Conservation (phyloP, 2,113 vertebrate species). For the Spea bombifrons region DNA sequence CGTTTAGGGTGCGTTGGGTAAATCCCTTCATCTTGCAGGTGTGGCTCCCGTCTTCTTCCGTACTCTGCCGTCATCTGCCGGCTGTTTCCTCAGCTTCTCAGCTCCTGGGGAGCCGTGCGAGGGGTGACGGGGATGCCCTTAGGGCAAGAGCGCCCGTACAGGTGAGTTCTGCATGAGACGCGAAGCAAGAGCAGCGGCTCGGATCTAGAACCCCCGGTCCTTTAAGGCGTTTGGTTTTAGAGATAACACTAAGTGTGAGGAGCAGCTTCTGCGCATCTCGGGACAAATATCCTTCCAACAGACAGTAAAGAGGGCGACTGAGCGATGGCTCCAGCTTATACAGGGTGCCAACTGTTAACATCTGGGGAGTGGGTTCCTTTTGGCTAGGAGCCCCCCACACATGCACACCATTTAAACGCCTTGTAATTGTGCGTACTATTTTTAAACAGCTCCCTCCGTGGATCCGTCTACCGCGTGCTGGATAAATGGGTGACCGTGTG, state of each 20-base stretch:
- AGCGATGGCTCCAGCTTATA: too few species aligned
- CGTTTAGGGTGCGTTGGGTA: background rate
- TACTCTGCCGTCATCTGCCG: conserved; percentile 72
- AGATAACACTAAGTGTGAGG: too few species aligned
- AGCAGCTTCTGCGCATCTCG: too few species aligned
- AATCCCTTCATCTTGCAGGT: conserved; percentile 52
- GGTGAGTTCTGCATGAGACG: conserved; percentile 58
- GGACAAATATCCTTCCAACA: too few species aligned
- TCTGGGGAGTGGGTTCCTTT: too few species aligned
- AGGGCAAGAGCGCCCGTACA: conserved; percentile 82
- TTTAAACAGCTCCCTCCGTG: conserved; percentile 59
- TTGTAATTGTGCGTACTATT: background rate
- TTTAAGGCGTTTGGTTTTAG: too few species aligned
- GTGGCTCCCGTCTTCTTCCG: conserved; percentile 70
- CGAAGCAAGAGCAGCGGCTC: too few species aligned
- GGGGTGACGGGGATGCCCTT: conserved; percentile 55
- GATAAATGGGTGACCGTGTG: conserved; percentile 79
- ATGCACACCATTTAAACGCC: background rate
- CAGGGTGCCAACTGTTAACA: too few species aligned
- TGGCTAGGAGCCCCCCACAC: too few species aligned
- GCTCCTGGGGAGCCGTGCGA: conserved; percentile 66
- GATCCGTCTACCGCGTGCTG: conserved; percentile 70
- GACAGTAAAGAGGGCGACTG: too few species aligned
- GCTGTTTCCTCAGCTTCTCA: conserved; percentile 80
- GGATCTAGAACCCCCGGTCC: too few species aligned